These are phyloP conservation scores for Drosophila planitibia DNA, from an alignment of 2,888 invertebrate genomes.

Conservation along the genomic window DNA sequence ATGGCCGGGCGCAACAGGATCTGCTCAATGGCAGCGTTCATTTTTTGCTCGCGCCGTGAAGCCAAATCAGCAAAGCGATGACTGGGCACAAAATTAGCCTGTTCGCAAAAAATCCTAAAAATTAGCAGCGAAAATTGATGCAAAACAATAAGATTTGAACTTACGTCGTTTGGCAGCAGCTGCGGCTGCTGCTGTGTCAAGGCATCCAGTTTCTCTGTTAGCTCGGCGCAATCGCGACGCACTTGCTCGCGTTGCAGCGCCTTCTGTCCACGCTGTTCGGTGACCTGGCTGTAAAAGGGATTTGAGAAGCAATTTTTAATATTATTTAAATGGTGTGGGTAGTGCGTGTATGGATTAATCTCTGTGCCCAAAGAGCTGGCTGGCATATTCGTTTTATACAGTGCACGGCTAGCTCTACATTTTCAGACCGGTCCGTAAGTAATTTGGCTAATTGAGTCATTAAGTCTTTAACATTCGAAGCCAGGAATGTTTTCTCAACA, in stretches of 20 bases:
- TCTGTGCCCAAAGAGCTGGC: background rate
- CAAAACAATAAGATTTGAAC: constrained; percentile 9
- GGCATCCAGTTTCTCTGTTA: constrained; percentile 86
- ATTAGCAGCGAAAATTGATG: background rate
- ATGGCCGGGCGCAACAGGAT: constrained; percentile 82
- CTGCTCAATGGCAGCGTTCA: constrained; percentile 87
- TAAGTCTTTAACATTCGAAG: background rate
- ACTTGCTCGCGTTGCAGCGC: constrained; percentile 86
- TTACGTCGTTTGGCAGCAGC: constrained; percentile 75
- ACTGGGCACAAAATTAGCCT: constrained; percentile 85
- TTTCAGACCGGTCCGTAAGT: background rate
- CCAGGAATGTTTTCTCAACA: background rate
- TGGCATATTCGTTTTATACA: background rate
- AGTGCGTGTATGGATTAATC: background rate
- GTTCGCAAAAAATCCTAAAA: background rate
- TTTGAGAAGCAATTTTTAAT: background rate
- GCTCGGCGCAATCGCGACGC: constrained; percentile 86
- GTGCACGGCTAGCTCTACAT: background rate
- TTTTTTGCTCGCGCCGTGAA: constrained; percentile 85
- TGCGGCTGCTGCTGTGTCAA: constrained; percentile 83
- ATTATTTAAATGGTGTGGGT: background rate
- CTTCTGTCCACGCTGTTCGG: constrained; percentile 85
- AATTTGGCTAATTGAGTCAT: background rate
- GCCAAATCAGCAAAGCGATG: constrained; percentile 85
- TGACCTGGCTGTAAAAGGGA: constrained; percentile 71